Evolutionary conservation across 2,113 vertebrate genomes (phyloP).

Genomic region (Empidonax alnorum): DNA sequence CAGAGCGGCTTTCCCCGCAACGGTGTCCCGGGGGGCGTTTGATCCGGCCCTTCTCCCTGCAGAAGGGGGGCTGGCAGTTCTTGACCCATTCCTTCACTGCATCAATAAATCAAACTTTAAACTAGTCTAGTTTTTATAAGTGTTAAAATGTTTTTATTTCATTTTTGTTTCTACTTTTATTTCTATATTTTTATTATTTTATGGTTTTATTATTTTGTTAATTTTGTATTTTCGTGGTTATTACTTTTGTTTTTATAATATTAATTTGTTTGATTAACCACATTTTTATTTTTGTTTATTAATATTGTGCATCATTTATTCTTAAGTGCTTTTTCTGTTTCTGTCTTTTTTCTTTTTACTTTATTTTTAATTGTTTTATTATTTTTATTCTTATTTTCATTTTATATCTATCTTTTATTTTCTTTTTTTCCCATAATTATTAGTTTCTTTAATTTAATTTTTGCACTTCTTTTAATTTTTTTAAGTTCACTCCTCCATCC

Average conservation of each 20-base stretch:
- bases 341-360: neutral
- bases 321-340: neutral
- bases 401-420: neutral
- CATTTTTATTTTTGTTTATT: neutral
- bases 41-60: neutral
- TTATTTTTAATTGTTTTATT: neutral
- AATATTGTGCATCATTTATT: neutral
- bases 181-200: neutral
- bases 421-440: too few relatives aligned
- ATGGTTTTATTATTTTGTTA: neutral
- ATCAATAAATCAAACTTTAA: neutral
- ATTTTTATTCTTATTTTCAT: neutral
- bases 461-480: neutral
- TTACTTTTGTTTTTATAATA: neutral
- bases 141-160: too few relatives aligned
- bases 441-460: neutral
- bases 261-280: neutral
- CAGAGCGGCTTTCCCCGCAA: neutral
- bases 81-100: fast-evolving
- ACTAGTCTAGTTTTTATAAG: neutral
- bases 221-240: neutral
- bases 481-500: neutral
- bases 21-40: neutral
- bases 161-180: too few relatives aligned
- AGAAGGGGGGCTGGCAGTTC: neutral